phyloP scores from a whole-genome alignment of 2,888 invertebrate genomes.

The Cephalotes varians region DNA sequence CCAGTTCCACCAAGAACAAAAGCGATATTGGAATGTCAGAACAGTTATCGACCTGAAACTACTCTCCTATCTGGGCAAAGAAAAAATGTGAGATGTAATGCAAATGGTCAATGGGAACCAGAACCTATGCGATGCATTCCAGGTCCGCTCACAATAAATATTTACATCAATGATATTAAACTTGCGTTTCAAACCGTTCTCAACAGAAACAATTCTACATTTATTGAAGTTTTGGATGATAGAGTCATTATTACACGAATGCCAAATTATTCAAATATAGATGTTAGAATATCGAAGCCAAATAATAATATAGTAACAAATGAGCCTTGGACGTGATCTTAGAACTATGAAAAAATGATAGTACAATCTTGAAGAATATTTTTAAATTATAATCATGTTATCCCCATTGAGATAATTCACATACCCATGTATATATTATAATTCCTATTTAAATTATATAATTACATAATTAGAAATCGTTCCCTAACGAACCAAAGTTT shows the following conservation, averaged over 20 bases:
- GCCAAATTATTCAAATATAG: slow-evolving; percentile 63
- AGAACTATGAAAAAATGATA: background rate
- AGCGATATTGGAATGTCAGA: slow-evolving; percentile 76
- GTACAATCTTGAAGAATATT: background rate
- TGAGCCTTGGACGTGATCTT: background rate
- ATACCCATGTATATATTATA: slow-evolving; percentile 1
- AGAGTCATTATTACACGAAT: slow-evolving; percentile 69
- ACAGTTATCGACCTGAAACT: slow-evolving; percentile 77
- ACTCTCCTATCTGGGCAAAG: slow-evolving; percentile 65
- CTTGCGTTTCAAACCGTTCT: slow-evolving; percentile 54
- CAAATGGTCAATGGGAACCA: slow-evolving; percentile 81
- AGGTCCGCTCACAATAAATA: slow-evolving; percentile 81
- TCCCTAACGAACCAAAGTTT: slow-evolving; percentile 20
- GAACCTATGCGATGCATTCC: slow-evolving; percentile 82
- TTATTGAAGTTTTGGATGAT: slow-evolving; percentile 70
- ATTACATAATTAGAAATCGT: slow-evolving; percentile 6
- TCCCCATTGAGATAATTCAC: slow-evolving; percentile 54
- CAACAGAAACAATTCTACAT: slow-evolving; percentile 50
- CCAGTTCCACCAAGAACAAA: slow-evolving; percentile 71
- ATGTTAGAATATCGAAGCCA: slow-evolving; percentile 58
- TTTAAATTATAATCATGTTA: background rate
- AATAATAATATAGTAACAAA: background rate
- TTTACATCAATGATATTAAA: slow-evolving; percentile 72
- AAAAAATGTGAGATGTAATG: slow-evolving; percentile 77
- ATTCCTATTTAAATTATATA: slow-evolving; percentile 17